Evolutionary conservation across 1,140 invertebrate species (phyloP).

Genomic region (Hycleus phaleratus): DNA sequence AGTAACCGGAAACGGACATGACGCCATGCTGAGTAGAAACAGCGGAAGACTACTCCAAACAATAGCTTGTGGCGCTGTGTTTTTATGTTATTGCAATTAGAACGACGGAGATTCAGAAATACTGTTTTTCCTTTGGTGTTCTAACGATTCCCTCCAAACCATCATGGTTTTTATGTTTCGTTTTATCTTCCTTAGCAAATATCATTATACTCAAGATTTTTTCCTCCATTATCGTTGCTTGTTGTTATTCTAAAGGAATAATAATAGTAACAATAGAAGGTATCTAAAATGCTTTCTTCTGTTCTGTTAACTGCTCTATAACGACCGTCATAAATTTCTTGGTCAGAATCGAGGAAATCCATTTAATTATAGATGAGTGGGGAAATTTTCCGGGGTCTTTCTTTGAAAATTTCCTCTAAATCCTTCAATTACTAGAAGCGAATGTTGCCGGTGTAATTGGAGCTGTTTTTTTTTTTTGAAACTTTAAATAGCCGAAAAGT

Average conservation of each 20-base stretch:
- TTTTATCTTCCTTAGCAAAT: slow-evolving; percentile 26
- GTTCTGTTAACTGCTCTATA: slow-evolving; percentile 3
- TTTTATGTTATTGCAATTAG: slow-evolving; percentile 39
- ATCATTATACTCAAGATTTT: slow-evolving; percentile 33
- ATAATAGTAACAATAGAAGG: background rate
- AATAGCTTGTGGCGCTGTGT: slow-evolving; percentile 36
- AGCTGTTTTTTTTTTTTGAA: slow-evolving; percentile 1
- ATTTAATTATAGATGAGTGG: background rate
- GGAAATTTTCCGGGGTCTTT: background rate
- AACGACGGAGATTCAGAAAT: slow-evolving; percentile 34
- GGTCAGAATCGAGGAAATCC: background rate
- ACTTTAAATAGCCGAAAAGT: slow-evolving; percentile 12
- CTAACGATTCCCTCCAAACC: slow-evolving; percentile 21
- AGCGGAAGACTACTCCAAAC: slow-evolving; percentile 42
- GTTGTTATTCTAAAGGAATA: background rate
- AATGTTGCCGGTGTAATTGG: background rate
- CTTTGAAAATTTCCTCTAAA: background rate
- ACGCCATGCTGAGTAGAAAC: slow-evolving; percentile 42
- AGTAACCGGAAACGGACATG: slow-evolving; percentile 40
- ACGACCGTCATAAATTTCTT: background rate
- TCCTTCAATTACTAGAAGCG: background rate
- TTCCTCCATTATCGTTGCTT: slow-evolving; percentile 11
- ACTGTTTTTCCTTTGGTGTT: slow-evolving; percentile 25
- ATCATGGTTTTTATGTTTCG: slow-evolving; percentile 25
- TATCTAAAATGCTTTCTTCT: slow-evolving; percentile 15